These are phyloP conservation scores for Centruroides sculpturatus DNA, from an alignment of 1,140 invertebrate genomes.

Conservation along the genomic window DNA sequence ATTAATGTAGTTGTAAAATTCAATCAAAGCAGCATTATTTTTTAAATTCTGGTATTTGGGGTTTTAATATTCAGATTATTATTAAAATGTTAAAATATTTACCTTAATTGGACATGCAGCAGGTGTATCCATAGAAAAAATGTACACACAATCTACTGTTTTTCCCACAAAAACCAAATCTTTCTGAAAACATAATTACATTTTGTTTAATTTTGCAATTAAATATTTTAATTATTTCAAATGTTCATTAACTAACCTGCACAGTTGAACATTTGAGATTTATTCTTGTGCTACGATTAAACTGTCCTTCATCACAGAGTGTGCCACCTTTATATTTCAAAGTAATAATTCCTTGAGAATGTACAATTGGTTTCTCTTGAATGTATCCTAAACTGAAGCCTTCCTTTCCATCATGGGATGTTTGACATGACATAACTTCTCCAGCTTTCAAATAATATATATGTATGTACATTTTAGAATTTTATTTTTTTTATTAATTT, in stretches of 20 bases:
- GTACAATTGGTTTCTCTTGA: not conserved
- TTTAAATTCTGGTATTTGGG: no score
- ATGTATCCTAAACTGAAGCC: no score
- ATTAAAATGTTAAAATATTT: not conserved
- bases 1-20: no score
- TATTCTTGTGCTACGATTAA: slow-evolving; percentile 4
- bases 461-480: no score
- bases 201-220: not conserved
- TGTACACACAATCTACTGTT: slow-evolving; percentile 25
- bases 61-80: no score
- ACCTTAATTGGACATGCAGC: slow-evolving; percentile 24
- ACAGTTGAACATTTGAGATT: slow-evolving; percentile 3
- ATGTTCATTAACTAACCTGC: not conserved
- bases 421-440: no score
- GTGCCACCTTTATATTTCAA: slow-evolving; percentile 8
- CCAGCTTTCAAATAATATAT: no score
- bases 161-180: slow-evolving; percentile 12
- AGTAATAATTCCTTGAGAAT: slow-evolving; percentile 1
- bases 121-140: slow-evolving; percentile 27
- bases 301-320: not conserved
- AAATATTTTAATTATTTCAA: not conserved
- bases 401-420: no score
- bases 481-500: no score
- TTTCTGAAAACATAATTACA: not conserved
- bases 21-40: no score